phyloP scores from a whole-genome alignment of 2,888 invertebrate genomes.

The Aplocera efformata region DNA sequence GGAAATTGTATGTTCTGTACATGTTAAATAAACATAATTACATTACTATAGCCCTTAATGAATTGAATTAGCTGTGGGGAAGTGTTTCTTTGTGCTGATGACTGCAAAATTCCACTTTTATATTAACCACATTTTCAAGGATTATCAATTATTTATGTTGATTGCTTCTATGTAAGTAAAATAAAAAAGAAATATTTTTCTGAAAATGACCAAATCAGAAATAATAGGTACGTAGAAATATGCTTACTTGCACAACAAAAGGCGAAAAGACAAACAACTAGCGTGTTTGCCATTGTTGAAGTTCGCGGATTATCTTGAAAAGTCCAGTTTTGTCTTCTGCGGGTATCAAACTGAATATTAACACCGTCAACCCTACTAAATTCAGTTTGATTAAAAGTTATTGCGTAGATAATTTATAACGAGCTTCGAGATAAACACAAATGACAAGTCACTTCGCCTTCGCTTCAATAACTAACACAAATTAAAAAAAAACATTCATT shows the following conservation, averaged over 20 bases:
- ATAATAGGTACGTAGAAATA: slow-evolving; percentile 21
- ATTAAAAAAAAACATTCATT: no score
- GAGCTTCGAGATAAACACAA: slow-evolving; percentile 58
- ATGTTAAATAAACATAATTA: no score
- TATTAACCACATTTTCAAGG: no score
- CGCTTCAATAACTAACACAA: no score
- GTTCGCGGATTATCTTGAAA: slow-evolving; percentile 35
- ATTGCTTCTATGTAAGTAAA: no score
- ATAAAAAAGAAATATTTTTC: slow-evolving; percentile 5
- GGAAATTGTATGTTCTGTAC: no score
- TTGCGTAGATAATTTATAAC: slow-evolving; percentile 48
- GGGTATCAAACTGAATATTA: slow-evolving; percentile 49
- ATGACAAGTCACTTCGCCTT: slow-evolving; percentile 49
- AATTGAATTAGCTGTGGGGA: no score
- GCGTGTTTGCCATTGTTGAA: slow-evolving; percentile 64
- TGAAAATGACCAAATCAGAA: slow-evolving; percentile 30
- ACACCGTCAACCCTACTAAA: slow-evolving; percentile 41
- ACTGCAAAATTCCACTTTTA: background rate
- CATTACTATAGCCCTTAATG: no score
- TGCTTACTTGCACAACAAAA: slow-evolving; percentile 68
- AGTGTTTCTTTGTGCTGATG: slow-evolving; percentile 14
- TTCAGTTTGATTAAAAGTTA: slow-evolving; percentile 66
- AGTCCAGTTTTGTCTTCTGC: slow-evolving; percentile 45
- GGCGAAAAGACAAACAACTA: slow-evolving; percentile 66
- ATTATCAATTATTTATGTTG: no score